A percentile compares a stretch with the other conserved stretches of the same genome.
Conservation (phyloP, 2,797 vertebrate genomes). For the Anabacerthia variegaticeps region DNA sequence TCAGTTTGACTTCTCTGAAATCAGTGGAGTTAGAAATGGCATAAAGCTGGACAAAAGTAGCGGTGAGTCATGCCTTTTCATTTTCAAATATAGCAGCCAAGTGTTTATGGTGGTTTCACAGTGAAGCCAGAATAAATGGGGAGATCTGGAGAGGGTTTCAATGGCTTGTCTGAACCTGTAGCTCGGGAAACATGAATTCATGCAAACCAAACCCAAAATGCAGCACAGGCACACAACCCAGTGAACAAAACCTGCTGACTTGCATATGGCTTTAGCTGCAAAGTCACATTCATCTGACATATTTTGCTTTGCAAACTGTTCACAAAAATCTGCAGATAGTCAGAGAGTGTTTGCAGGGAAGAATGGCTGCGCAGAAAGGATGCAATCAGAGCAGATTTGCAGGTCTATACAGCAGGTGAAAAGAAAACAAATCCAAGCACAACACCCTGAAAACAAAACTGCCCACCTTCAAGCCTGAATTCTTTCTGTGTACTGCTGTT, state of each 20-base stretch:
- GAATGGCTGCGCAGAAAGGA: background rate
- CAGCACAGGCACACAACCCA: background rate
- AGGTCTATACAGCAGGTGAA: background rate
- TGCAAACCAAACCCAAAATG: background rate
- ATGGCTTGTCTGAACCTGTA: background rate
- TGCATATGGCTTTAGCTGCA: background rate
- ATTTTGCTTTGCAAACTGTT: background rate
- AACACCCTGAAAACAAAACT: background rate
- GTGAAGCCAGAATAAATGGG: background rate
- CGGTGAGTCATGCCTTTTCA: slow-evolving; percentile 2
- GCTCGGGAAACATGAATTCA: background rate
- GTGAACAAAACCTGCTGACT: background rate
- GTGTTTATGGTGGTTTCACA: background rate
- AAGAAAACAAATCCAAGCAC: background rate
- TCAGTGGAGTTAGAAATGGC: background rate
- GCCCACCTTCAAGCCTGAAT: background rate
- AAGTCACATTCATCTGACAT: background rate
- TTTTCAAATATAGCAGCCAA: background rate
- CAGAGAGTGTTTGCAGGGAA: background rate
- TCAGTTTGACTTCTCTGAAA: slow-evolving; percentile 14
- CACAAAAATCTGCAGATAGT: background rate
- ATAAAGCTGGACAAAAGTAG: background rate
- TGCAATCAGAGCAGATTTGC: background rate
- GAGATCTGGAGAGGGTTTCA: background rate
- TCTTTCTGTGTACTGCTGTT: background rate